phyloP scores from a whole-genome alignment of 2,888 invertebrate genomes.

The Zelleria hepariella region DNA sequence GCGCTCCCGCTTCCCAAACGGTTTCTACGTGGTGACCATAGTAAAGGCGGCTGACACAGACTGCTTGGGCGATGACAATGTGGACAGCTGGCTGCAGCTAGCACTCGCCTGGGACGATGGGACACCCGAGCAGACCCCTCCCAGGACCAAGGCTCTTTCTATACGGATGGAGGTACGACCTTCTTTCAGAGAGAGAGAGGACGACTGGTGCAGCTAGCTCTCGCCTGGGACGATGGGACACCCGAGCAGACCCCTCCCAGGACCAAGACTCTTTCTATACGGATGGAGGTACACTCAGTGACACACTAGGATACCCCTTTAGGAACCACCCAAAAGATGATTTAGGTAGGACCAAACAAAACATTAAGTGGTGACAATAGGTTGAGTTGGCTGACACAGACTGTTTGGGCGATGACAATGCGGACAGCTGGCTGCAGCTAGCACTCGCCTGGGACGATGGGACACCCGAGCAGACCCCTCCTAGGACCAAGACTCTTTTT shows the following conservation, averaged over 20 bases:
- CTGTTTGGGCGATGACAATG: conserved; percentile 28
- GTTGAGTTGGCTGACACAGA: conserved; percentile 27
- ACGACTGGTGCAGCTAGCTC: no score
- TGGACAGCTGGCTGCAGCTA: conserved; percentile 41
- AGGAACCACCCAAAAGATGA: no score
- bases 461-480: conserved; percentile 22
- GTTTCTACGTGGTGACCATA: conserved; percentile 44
- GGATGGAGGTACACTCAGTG: no score
- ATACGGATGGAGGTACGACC: neutral
- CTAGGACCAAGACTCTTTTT: neutral
- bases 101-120: conserved; percentile 20
- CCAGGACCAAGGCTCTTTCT: neutral
- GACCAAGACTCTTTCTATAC: no score
- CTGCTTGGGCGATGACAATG: conserved; percentile 28
- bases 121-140: conserved; percentile 22
- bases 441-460: conserved; percentile 20
- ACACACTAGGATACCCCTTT: no score
- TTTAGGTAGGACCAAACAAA: no score
- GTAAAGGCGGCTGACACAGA: conserved; percentile 28
- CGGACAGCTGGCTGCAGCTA: conserved; percentile 41
- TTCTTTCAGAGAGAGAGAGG: no score
- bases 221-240: conserved; percentile 13
- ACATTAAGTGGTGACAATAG: conserved; percentile 38
- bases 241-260: conserved; percentile 23
- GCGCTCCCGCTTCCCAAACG: conserved; percentile 39